Conservation (phyloP, 2,113 vertebrate genomes). For the Brachyhypopomus gauderio region DNA sequence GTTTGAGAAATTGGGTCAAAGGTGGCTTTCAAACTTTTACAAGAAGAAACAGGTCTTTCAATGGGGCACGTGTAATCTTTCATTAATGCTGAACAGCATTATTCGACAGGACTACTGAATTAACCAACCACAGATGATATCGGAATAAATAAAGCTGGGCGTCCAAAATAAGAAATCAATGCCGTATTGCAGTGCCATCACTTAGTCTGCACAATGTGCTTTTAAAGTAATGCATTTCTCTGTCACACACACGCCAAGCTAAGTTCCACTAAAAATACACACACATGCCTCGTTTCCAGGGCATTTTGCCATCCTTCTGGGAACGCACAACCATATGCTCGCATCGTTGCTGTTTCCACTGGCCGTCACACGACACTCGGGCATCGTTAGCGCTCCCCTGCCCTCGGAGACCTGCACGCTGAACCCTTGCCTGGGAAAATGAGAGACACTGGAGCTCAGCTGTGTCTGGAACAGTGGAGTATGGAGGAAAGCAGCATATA, state of each 20-base stretch:
- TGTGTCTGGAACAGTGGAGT: neutral
- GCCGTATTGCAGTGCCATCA: constrained; percentile 7
- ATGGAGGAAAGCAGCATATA: neutral
- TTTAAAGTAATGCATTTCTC: constrained; percentile 27
- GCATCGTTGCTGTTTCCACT: constrained; percentile 41
- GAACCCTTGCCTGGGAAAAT: neutral
- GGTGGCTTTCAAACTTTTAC: neutral
- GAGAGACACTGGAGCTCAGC: constrained; percentile 20
- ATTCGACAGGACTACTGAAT: neutral
- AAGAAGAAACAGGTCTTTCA: neutral
- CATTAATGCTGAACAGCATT: neutral
- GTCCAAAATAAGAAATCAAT: constrained; percentile 16
- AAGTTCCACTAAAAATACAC: constrained; percentile 53
- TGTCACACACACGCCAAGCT: constrained; percentile 20
- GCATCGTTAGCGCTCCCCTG: constrained; percentile 36
- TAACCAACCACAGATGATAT: neutral
- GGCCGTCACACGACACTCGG: constrained; percentile 33
- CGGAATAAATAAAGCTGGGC: too few species aligned
- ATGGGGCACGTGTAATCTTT: neutral
- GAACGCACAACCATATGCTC: constrained; percentile 50
- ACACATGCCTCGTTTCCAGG: constrained; percentile 40
- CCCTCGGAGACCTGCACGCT: constrained; percentile 19
- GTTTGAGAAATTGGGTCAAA: constrained; percentile 2
- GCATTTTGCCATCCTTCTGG: constrained; percentile 45
- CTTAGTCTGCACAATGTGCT: constrained; percentile 36